These are phyloP conservation scores for Caloenas nicobarica DNA, from an alignment of 2,113 vertebrate genomes.

Conservation along the genomic window DNA sequence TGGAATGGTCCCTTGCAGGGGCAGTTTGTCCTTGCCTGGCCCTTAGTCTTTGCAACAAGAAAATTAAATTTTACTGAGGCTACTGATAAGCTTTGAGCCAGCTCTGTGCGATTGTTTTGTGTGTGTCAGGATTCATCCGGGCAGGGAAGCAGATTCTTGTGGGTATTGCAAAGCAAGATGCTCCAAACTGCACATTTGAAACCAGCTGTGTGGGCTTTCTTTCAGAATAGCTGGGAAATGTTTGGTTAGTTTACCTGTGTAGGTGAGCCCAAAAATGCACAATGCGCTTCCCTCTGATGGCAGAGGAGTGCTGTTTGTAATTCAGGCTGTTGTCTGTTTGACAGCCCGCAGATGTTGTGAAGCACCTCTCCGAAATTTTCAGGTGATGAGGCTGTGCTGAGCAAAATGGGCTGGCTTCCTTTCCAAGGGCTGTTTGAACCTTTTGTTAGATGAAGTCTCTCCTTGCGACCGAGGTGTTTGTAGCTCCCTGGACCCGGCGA, in stretches of 20 bases:
- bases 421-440: background rate
- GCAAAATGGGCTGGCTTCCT: background rate
- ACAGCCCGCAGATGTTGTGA: accelerated
- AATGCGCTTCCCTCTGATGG: background rate
- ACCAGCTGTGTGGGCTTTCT: background rate
- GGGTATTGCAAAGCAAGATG: background rate
- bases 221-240: too few relatives aligned
- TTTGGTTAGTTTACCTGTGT: background rate
- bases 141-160: background rate
- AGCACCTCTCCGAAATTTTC: background rate
- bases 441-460: background rate
- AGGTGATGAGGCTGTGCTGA: background rate
- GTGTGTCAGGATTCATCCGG: background rate
- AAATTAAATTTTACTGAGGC: background rate
- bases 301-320: background rate
- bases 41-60: background rate
- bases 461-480: background rate
- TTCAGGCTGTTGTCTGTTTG: background rate
- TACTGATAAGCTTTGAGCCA: background rate
- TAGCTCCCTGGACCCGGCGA: background rate
- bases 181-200: accelerated
- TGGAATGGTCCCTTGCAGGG: background rate
- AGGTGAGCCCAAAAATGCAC: background rate
- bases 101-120: accelerated
- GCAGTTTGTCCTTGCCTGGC: background rate